These are phyloP conservation scores for Oreochromis niloticus DNA, from an alignment of 2,113 vertebrate genomes.

Conservation along the genomic window DNA sequence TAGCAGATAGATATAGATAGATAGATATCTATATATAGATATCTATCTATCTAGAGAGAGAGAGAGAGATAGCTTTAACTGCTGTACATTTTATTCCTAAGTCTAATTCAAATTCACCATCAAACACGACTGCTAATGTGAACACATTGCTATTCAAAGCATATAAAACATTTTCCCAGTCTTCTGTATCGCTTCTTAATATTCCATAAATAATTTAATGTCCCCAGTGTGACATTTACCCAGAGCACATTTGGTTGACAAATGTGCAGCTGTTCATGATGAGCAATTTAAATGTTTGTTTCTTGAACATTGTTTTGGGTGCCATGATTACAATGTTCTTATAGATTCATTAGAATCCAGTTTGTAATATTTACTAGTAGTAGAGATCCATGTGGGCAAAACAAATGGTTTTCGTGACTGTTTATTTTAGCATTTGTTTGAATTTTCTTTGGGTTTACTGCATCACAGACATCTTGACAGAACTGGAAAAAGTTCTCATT, in stretches of 20 bases:
- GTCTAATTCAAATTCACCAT: neutral
- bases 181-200: neutral
- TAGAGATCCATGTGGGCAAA: neutral
- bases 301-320: neutral
- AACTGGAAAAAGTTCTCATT: conserved; percentile 7
- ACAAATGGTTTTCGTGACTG: neutral
- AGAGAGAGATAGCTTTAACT: neutral
- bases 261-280: neutral
- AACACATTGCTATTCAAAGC: neutral
- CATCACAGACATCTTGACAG: neutral
- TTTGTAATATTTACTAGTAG: conserved; percentile 7
- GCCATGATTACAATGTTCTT: neutral
- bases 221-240: neutral
- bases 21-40: neutral
- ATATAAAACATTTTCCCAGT: neutral
- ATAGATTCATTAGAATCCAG: neutral
- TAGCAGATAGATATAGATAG: neutral
- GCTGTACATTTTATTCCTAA: neutral
- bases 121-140: neutral
- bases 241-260: neutral
- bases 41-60: neutral
- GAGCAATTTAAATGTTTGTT: neutral
- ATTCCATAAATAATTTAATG: neutral
- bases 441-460: neutral
- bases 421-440: conserved; percentile 10